Percentiles rank a stretch among this genome's conserved stretches.
These are phyloP conservation scores for Neoseiulus cucumeris DNA, from an alignment of 1,140 invertebrate genomes.

Conservation along the genomic window DNA sequence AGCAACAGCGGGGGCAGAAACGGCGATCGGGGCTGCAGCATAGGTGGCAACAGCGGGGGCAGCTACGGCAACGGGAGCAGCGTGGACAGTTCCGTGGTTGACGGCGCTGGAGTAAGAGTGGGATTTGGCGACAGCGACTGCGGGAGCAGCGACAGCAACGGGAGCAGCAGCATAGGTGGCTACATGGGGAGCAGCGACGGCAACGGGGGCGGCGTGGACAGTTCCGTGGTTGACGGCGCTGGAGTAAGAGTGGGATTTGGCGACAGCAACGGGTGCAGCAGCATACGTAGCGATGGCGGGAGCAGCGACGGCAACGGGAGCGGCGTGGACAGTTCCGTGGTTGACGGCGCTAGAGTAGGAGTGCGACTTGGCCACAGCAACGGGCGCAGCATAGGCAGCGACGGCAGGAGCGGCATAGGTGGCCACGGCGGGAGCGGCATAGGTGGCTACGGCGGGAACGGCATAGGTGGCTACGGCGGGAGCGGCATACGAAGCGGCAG, in stretches of 20 bases:
- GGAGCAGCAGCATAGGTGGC: background rate
- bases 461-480: background rate
- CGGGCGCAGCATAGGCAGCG: background rate
- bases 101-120: background rate
- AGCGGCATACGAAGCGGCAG: background rate
- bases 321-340: slow-evolving; percentile 6
- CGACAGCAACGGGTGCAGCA: background rate
- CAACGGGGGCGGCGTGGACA: background rate
- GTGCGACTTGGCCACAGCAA: background rate
- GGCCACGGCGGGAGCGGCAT: background rate
- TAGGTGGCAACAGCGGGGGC: background rate
- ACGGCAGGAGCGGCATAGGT: background rate
- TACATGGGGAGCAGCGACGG: background rate
- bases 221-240: background rate
- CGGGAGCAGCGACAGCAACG: background rate
- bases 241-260: background rate
- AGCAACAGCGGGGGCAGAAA: background rate
- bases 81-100: slow-evolving; percentile 9
- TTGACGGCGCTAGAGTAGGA: background rate
- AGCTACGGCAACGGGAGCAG: background rate
- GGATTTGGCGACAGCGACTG: background rate
- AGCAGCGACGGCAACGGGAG: background rate
- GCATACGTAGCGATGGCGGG: background rate
- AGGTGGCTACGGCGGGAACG: background rate
- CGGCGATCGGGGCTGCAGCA: background rate